Evolutionary conservation across 2,113 vertebrate species (phyloP).

Genomic region (Sus scrofa): DNA sequence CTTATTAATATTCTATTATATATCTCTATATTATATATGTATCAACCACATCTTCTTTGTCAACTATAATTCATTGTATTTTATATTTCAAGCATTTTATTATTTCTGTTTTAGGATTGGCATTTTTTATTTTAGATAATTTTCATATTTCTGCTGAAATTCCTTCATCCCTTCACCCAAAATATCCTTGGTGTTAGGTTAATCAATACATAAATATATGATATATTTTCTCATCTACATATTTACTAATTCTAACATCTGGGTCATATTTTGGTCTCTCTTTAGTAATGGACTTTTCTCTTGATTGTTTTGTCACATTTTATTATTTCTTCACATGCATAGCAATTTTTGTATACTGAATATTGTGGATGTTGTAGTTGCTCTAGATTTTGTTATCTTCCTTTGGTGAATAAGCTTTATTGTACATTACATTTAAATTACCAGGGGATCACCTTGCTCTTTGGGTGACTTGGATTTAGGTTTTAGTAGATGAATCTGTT

Average conservation of each 20-base stretch:
- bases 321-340: conserved; percentile 4
- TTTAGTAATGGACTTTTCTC: conserved; percentile 43
- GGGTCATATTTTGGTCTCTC: not conserved
- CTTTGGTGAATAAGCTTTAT: not conserved
- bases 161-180: not conserved
- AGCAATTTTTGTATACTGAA: not conserved
- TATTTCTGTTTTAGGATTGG: conserved; percentile 15
- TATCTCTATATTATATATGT: not conserved
- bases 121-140: not conserved
- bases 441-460: not conserved
- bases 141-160: conserved; percentile 18
- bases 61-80: not conserved
- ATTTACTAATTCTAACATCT: not conserved
- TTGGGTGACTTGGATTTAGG: not conserved
- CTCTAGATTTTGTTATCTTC: not conserved
- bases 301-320: conserved; percentile 16
- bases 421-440: not conserved
- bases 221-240: not conserved
- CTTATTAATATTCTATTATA: not conserved
- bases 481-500: not conserved
- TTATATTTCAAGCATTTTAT: conserved; percentile 20
- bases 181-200: not conserved
- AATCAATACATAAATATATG: not conserved
- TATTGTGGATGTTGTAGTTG: not conserved
- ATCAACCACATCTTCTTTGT: not conserved